phyloP scores from a whole-genome alignment of 2,113 vertebrate genomes.

The Oncorhynchus gorbuscha region DNA sequence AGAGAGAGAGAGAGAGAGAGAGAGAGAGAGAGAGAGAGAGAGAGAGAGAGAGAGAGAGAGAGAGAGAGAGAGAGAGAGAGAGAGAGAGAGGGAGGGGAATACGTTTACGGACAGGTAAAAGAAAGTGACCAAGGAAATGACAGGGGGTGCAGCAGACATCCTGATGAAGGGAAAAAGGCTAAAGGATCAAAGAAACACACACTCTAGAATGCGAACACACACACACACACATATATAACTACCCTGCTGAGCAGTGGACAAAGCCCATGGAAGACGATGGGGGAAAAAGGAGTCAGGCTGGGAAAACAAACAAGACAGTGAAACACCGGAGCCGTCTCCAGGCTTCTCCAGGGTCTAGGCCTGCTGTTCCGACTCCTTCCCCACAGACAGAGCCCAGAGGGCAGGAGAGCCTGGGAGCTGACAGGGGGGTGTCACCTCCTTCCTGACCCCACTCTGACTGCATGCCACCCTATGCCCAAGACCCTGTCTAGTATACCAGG shows the following conservation, averaged over 20 bases:
- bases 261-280: background rate
- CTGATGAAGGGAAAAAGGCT: background rate
- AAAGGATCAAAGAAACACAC: background rate
- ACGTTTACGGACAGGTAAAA: background rate
- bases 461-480: no score
- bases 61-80: background rate
- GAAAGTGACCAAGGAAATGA: background rate
- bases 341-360: background rate
- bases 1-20: background rate
- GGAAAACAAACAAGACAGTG: background rate
- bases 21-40: no score
- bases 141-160: background rate
- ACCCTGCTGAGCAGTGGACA: conserved; percentile 1
- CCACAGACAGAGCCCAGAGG: no score
- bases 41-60: no score
- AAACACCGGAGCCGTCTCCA: background rate
- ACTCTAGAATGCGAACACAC: background rate
- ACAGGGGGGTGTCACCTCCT: no score
- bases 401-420: no score
- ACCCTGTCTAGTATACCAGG: no score
- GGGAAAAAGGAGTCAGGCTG: background rate
- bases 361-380: no score
- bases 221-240: background rate
- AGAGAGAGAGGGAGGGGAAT: background rate
- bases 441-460: no score